Evolutionary conservation across 2,113 vertebrate genomes (phyloP).

Genomic region (Fulica atra): DNA sequence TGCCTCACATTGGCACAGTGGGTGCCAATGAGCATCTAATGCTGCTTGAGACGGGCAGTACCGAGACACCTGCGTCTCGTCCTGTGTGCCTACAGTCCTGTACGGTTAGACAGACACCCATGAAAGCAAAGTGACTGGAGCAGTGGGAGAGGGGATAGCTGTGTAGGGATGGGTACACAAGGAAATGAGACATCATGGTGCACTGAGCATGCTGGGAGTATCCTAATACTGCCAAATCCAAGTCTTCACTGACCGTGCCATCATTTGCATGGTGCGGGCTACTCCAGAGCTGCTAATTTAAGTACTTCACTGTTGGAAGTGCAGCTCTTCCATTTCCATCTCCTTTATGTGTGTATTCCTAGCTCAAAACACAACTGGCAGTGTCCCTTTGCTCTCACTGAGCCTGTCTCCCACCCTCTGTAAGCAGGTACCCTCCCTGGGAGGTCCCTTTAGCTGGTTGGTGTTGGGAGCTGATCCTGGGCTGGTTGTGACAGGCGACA

Average conservation of each 20-base stretch:
- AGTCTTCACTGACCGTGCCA: neutral
- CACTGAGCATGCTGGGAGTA: neutral
- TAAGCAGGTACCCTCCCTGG: rapidly evolving
- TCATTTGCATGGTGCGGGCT: neutral
- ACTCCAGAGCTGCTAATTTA: neutral
- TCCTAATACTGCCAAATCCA: neutral
- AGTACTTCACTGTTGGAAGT: neutral
- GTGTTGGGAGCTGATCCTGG: neutral
- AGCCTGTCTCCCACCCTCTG: neutral
- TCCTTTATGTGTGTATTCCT: neutral
- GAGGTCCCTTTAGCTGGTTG: neutral
- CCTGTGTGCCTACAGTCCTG: neutral
- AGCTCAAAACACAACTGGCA: neutral
- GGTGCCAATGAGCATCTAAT: neutral
- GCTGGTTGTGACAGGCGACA: neutral
- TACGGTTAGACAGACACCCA: neutral
- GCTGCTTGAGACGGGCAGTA: neutral
- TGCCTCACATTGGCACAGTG: rapidly evolving
- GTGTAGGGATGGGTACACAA: neutral
- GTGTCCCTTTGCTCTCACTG: neutral
- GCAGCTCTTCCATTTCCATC: neutral
- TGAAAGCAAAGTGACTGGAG: neutral
- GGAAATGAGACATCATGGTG: neutral
- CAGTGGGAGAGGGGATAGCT: neutral
- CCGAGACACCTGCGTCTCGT: neutral